Base-by-base conservation (phyloP, 2,888 invertebrate genomes). In the Rutpela maculata region DNA sequence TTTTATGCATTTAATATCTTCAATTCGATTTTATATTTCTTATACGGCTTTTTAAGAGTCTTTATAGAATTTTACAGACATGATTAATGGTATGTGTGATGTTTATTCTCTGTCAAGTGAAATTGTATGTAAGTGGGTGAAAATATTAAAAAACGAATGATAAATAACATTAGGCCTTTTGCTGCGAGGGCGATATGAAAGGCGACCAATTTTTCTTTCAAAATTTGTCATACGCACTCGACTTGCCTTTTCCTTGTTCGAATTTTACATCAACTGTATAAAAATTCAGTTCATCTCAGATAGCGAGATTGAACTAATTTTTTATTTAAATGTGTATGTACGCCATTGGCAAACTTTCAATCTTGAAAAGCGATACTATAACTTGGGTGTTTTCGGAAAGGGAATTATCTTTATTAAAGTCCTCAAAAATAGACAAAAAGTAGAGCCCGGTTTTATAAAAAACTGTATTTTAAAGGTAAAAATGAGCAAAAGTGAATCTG, bases 61-160 rank as follows among this genome's bases (percentile, higher is more conserved):
- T n/a, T 67, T 22, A 55, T 56, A 67, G 55, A 55, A 38, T 55
- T 55, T 31, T 50, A 19, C 38, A 19, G 62, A 10, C n/a, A 31
- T 72, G 72, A 72, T 72, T 38, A 72, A 72, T 72, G 72, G 18
- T 55, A 17, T 18, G 26, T 72, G 72, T 55, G 72, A 72, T 63
- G 50, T 63, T 63, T 59, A 72, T 19, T 55, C 63, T 62, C 50
- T 63, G 72, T 72, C 72, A 72, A 43, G 72, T 72, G 63, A 72
- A 63, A 43, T 55, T 63, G 72, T 38, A 72, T 22, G 19, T 55
- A 72, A 72, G 72, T 63, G 72, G 72, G 55, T 63, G 63, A 72
- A 72, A 72, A 72, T 43, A 72, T 72, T 63, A 72, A 72, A 72
- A 63, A 55, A 62, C 55, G 72, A 65, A 43, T 22, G 65, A 43